Evolutionary conservation across 2,797 vertebrate genomes (phyloP).

Genomic region (Cottoperca gobio): DNA sequence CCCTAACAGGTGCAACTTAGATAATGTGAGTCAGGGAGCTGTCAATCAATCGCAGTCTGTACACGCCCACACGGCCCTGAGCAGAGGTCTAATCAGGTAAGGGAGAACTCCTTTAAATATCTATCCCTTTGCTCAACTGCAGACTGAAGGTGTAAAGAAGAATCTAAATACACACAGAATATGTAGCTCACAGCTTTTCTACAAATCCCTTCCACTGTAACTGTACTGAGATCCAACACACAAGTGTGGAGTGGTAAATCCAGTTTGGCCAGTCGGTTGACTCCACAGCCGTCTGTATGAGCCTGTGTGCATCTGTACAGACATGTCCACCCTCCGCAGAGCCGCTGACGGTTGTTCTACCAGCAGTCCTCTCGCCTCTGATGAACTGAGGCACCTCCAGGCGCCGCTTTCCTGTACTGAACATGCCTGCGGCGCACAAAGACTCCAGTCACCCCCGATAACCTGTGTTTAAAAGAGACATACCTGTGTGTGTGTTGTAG

Average conservation of each 20-base stretch:
- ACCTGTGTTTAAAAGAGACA: constrained; percentile 47
- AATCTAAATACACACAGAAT: neutral
- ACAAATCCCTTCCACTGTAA: neutral
- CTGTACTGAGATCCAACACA: constrained; percentile 32
- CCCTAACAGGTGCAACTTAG: constrained; percentile 32
- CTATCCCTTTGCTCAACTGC: neutral
- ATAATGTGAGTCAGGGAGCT: constrained; percentile 8
- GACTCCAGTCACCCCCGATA: constrained; percentile 32
- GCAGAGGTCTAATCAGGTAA: neutral
- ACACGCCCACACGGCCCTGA: neutral
- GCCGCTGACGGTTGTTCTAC: constrained; percentile 76
- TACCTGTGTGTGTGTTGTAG: constrained; percentile 18
- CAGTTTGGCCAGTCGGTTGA: constrained; percentile 70
- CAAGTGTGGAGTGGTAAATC: constrained; percentile 63
- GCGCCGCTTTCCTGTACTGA: constrained; percentile 58
- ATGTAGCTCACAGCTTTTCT: constrained; percentile 12
- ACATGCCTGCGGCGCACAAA: constrained; percentile 42
- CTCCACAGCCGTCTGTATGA: constrained; percentile 48
- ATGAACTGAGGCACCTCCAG: constrained; percentile 64
- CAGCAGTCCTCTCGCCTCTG: constrained; percentile 54
- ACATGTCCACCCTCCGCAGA: constrained; percentile 69
- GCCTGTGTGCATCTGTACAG: constrained; percentile 67
- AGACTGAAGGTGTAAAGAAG: neutral
- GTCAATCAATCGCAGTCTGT: constrained; percentile 5
- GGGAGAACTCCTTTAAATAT: constrained; percentile 4